Evolutionary conservation across 64 coral and sea anemone species (phyloP).

Genomic region (Pocillopora verrucosa): DNA sequence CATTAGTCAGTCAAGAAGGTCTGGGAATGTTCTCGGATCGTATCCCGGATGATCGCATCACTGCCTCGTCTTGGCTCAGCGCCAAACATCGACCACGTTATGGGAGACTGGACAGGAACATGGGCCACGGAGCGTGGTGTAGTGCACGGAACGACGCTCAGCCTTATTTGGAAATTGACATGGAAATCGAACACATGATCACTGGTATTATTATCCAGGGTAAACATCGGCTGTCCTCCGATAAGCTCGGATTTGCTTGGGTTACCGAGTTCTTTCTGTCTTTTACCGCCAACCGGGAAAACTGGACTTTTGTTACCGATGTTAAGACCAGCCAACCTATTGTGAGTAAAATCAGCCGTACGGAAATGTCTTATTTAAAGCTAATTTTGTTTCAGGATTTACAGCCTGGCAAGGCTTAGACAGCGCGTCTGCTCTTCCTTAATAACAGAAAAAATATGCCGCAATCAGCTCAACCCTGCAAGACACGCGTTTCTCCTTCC

Average conservation of each 20-base stretch:
- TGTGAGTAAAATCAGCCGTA: not conserved
- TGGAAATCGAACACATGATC: slow-evolving; percentile 46
- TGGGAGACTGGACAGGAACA: slow-evolving; percentile 55
- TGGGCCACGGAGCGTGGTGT: slow-evolving; percentile 72
- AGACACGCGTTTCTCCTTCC: too few relatives aligned
- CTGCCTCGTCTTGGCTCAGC: slow-evolving; percentile 52
- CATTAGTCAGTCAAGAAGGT: not conserved
- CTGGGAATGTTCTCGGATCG: slow-evolving; percentile 37
- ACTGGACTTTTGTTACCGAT: slow-evolving; percentile 1
- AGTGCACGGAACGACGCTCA: slow-evolving; percentile 39
- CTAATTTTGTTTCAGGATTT: too few relatives aligned
- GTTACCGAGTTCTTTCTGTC: slow-evolving; percentile 32
- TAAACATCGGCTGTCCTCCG: slow-evolving; percentile 51
- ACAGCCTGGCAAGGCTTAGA: too few relatives aligned
- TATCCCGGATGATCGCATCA: slow-evolving; percentile 19
- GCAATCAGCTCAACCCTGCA: too few relatives aligned
- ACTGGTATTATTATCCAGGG: slow-evolving; percentile 56
- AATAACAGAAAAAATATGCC: too few relatives aligned
- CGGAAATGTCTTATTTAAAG: not conserved
- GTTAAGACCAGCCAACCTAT: not conserved
- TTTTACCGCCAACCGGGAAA: not conserved
- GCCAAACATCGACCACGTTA: slow-evolving; percentile 35
- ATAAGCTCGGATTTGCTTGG: slow-evolving; percentile 53
- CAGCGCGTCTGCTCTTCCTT: too few relatives aligned
- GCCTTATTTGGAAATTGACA: slow-evolving; percentile 65